Evolutionary conservation across 2,113 vertebrate species (phyloP).

Genomic region (Casuarius casuarius): DNA sequence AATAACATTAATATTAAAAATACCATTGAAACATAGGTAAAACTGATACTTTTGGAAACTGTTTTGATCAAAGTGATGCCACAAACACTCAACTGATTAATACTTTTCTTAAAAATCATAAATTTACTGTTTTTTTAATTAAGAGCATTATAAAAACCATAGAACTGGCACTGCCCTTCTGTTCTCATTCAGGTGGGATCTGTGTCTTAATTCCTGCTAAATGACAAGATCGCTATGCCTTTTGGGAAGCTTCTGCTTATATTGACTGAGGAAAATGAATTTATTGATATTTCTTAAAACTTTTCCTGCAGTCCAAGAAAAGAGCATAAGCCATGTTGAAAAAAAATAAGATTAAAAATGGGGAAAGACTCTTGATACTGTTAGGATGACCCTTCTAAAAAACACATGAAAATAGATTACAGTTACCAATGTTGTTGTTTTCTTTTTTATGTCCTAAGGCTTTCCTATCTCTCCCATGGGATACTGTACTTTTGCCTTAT

Average conservation of each 20-base stretch:
- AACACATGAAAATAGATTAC: background rate
- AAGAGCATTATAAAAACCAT: background rate
- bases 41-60: background rate
- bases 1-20: slow-evolving; percentile 14
- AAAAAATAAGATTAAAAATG: background rate
- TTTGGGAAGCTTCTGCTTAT: background rate
- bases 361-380: background rate
- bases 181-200: background rate
- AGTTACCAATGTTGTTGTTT: background rate
- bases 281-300: background rate
- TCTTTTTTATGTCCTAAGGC: background rate
- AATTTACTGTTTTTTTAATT: background rate
- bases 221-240: too few relatives aligned
- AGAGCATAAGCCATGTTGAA: background rate
- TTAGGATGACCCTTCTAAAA: background rate
- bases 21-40: background rate
- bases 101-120: background rate
- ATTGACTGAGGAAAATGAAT: background rate
- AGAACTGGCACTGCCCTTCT: background rate
- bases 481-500: background rate
- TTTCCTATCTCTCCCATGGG: background rate
- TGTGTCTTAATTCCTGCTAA: background rate
- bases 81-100: background rate
- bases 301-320: background rate
- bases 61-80: background rate